Evolutionary conservation across 2,888 invertebrate species (phyloP).

Genomic region (Polydrusus tereticollis): DNA sequence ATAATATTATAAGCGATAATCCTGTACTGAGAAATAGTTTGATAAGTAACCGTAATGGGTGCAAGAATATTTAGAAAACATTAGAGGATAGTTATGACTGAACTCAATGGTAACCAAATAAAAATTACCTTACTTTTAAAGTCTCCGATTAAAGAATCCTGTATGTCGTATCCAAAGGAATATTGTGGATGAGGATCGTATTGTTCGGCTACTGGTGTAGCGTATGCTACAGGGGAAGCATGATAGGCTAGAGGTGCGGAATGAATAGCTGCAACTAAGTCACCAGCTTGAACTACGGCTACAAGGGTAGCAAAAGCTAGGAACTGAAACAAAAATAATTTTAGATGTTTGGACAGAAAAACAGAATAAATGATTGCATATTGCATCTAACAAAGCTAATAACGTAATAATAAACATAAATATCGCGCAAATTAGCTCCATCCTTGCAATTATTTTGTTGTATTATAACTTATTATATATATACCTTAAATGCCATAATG

Average conservation of each 20-base stretch:
- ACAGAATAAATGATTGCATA: background rate
- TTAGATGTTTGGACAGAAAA: background rate
- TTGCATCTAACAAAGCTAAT: too few species aligned
- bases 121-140: conserved; percentile 73
- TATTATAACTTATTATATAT: conserved; percentile 17
- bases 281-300: conserved; percentile 26
- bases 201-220: conserved; percentile 57
- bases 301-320: conserved; percentile 33
- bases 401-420: too few species aligned
- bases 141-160: conserved; percentile 72
- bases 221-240: conserved; percentile 53
- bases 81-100: too few species aligned
- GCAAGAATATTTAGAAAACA: too few species aligned
- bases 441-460: too few species aligned
- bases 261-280: background rate
- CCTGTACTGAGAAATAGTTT: too few species aligned
- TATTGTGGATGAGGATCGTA: conserved; percentile 69
- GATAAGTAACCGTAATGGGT: too few species aligned
- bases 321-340: conserved; percentile 46
- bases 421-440: too few species aligned
- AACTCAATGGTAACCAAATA: too few species aligned
- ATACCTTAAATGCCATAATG: conserved; percentile 42
- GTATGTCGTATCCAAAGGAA: conserved; percentile 72
- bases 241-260: conserved; percentile 50
- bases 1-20: too few species aligned